Percentiles rank a stretch among this genome's conserved stretches.
Conservation (phyloP, 2,888 invertebrate species). For the Drosophila sordidapex region DNA sequence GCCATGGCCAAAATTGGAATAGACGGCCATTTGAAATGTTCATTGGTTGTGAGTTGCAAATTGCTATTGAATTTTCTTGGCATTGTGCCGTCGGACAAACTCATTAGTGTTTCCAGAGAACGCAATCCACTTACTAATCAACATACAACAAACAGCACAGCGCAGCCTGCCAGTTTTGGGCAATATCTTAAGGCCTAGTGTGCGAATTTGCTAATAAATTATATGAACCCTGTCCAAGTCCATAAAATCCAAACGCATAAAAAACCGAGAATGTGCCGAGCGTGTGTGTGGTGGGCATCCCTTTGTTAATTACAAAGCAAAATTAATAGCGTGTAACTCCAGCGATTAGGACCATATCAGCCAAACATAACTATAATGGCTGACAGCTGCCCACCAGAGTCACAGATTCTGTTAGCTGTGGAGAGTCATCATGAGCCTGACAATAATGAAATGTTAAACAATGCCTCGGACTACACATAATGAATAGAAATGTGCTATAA, state of each 20-base stretch:
- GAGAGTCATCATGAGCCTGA: conserved; percentile 53
- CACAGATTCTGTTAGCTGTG: background rate
- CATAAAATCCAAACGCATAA: conserved; percentile 70
- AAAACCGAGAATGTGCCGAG: conserved; percentile 48
- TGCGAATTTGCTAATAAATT: conserved; percentile 75
- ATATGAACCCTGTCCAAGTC: conserved; percentile 58
- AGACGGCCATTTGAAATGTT: conserved; percentile 47
- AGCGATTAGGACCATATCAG: conserved; percentile 70
- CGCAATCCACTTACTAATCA: conserved; percentile 59
- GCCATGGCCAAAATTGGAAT: conserved; percentile 38
- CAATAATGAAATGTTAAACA: conserved; percentile 74
- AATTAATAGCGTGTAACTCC: conserved; percentile 78
- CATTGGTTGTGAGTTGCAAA: conserved; percentile 46
- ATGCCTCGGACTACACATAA: conserved; percentile 68
- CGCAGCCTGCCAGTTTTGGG: conserved; percentile 16
- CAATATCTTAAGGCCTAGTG: conserved; percentile 29
- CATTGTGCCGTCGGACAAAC: conserved; percentile 42
- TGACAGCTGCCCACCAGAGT: conserved; percentile 26
- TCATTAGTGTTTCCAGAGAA: conserved; percentile 50
- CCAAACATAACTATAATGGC: conserved; percentile 23
- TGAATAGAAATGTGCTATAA: conserved; percentile 78
- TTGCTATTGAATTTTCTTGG: conserved; percentile 68
- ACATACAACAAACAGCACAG: conserved; percentile 16
- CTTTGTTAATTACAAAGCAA: conserved; percentile 75
- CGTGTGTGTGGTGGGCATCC: conserved; percentile 13